A percentile compares a stretch with the other conserved stretches of the same genome.
Conservation (phyloP, 30 jellyfish, hydroid and myxozoan genomes). For the Catostylus mosaicus region DNA sequence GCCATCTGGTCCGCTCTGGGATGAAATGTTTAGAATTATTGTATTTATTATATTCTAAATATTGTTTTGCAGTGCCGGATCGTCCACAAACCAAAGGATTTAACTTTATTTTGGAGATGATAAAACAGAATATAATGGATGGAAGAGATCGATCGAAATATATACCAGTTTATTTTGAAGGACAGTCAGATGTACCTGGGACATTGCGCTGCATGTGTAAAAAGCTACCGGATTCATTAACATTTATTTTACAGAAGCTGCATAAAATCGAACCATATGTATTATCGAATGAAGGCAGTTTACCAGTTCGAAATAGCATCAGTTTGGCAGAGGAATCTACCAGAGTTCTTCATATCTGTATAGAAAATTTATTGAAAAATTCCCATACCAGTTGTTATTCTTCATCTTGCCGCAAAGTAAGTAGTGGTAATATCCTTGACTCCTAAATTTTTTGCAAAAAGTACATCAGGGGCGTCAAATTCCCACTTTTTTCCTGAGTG, state of each 20-base stretch:
- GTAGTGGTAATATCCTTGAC: neutral
- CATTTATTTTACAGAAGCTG: neutral
- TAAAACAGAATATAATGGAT: slow-evolving; percentile 25
- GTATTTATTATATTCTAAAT: neutral
- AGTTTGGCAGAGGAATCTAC: neutral
- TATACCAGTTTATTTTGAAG: slow-evolving; percentile 42
- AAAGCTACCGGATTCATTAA: slow-evolving; percentile 21
- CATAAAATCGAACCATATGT: neutral
- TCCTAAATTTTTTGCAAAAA: too few relatives aligned
- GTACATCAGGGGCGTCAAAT: too few relatives aligned
- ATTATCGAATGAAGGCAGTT: neutral
- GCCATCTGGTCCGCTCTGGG: neutral
- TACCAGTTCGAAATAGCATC: slow-evolving; percentile 17
- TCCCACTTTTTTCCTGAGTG: neutral
- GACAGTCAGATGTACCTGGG: slow-evolving; percentile 12
- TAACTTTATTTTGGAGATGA: slow-evolving; percentile 28
- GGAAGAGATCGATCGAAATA: slow-evolving; percentile 27
- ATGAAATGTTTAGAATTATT: neutral
- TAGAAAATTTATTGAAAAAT: neutral
- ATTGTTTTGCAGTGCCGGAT: neutral
- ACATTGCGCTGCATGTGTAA: slow-evolving; percentile 16
- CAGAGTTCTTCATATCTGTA: neutral
- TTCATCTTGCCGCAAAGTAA: slow-evolving; percentile 6
- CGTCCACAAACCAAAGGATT: slow-evolving; percentile 8
- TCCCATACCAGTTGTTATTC: neutral